A percentile compares a stretch with the other conserved stretches of the same genome.
These are phyloP conservation scores for Spodoptera littoralis DNA, from an alignment of 2,888 invertebrate species.

Conservation along the genomic window DNA sequence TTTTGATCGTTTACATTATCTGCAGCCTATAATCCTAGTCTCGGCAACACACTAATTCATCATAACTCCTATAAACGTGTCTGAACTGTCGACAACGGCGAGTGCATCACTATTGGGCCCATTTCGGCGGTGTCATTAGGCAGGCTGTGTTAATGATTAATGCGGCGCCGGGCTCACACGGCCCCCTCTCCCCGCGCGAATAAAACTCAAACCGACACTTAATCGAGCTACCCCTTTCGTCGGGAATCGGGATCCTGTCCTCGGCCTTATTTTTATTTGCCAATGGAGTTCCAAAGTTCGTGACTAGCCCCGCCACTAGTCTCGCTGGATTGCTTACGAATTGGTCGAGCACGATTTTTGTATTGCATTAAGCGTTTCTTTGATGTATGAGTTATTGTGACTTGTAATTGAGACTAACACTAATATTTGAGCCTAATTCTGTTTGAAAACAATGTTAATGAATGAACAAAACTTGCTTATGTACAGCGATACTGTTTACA, in stretches of 20 bases:
- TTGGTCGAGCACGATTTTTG: constrained; percentile 75
- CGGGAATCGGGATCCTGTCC: constrained; percentile 74
- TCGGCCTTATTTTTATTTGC: constrained; percentile 76
- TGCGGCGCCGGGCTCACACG: constrained; percentile 84
- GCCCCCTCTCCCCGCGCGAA: constrained; percentile 72
- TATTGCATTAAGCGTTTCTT: constrained; percentile 68
- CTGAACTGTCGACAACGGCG: constrained; percentile 55
- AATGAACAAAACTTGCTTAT: constrained; percentile 1
- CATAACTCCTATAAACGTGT: constrained; percentile 15
- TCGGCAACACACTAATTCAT: constrained; percentile 1
- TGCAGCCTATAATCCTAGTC: too few relatives aligned
- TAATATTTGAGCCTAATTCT: constrained; percentile 33
- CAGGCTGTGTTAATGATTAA: constrained; percentile 88
- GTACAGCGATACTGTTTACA: constrained; percentile 31
- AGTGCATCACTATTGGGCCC: constrained; percentile 74
- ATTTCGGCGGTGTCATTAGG: constrained; percentile 88
- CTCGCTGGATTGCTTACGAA: constrained; percentile 71
- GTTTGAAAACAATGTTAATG: constrained; percentile 19
- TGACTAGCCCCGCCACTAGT: constrained; percentile 68
- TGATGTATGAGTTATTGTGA: constrained; percentile 59
- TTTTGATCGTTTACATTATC: too few relatives aligned
- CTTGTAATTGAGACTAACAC: constrained; percentile 37
- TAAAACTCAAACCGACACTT: constrained; percentile 86
- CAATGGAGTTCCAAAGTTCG: constrained; percentile 63
- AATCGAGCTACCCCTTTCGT: constrained; percentile 88